Percentiles rank a stretch among this genome's conserved stretches.
Conservation (phyloP, 2,113 vertebrate genomes). For the Aepyceros melampus region DNA sequence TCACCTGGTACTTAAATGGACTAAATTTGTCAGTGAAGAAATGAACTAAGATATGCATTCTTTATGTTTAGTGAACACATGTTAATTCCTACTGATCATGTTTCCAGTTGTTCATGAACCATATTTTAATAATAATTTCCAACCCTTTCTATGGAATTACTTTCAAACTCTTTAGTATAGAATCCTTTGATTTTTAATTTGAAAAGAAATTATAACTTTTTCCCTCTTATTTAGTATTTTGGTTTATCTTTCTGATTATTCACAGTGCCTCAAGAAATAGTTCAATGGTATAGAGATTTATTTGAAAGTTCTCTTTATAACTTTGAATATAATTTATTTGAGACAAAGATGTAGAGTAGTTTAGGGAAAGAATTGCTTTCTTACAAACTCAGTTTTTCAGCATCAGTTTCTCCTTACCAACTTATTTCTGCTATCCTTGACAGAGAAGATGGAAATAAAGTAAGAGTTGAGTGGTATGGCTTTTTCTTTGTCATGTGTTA, state of each 20-base stretch:
- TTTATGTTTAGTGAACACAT: neutral
- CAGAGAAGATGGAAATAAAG: slow-evolving; percentile 53
- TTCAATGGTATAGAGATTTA: slow-evolving; percentile 26
- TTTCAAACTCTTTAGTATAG: neutral
- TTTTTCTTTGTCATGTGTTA: slow-evolving; percentile 44
- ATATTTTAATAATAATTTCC: neutral
- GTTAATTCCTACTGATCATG: neutral
- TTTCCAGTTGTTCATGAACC: neutral
- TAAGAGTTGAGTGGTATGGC: slow-evolving; percentile 13
- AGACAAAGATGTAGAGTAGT: neutral
- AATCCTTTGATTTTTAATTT: slow-evolving; percentile 25
- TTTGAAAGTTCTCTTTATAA: slow-evolving; percentile 23
- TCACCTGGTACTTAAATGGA: neutral
- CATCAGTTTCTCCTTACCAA: slow-evolving; percentile 25
- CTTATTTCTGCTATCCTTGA: slow-evolving; percentile 45
- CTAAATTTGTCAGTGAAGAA: neutral
- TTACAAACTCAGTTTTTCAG: slow-evolving; percentile 20
- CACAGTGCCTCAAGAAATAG: slow-evolving; percentile 1
- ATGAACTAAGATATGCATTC: neutral
- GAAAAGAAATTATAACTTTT: neutral
- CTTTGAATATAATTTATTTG: slow-evolving; percentile 13
- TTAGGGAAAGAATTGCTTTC: slow-evolving; percentile 41
- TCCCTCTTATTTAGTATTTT: neutral
- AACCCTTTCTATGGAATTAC: neutral
- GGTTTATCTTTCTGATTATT: neutral